Conservation (phyloP, 2,888 invertebrate genomes). For the Eupithecia abbreviata region DNA sequence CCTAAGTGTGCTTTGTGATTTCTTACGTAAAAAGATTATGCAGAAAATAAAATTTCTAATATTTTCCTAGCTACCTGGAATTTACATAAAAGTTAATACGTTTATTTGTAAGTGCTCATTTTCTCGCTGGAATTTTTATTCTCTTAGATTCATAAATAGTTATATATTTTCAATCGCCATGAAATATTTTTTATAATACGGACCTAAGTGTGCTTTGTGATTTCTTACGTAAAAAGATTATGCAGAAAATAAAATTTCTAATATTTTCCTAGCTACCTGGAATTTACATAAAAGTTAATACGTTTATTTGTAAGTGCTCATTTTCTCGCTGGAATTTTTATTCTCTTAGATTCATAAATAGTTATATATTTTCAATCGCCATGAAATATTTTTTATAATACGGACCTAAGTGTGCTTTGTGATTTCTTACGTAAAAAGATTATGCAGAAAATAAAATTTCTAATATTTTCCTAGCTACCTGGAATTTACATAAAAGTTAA, state of each 20-base stretch:
- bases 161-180: background rate
- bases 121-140: conserved; percentile 75
- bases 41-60: background rate
- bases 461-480: conserved; percentile 29
- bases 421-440: background rate
- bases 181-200: too few species aligned
- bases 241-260: background rate
- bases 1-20: too few species aligned
- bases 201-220: too few species aligned
- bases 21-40: too few species aligned
- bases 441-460: background rate
- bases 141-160: conserved; percentile 54
- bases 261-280: conserved; percentile 33
- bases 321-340: conserved; percentile 75
- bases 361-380: background rate
- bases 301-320: conserved; percentile 73
- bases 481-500: conserved; percentile 65
- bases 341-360: conserved; percentile 61
- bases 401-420: background rate
- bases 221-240: too few species aligned
- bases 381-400: background rate
- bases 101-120: conserved; percentile 74
- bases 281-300: conserved; percentile 69
- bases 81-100: conserved; percentile 71
- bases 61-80: conserved; percentile 34